Conservation (phyloP, 2,797 vertebrate genomes). For the Chromis chromis region DNA sequence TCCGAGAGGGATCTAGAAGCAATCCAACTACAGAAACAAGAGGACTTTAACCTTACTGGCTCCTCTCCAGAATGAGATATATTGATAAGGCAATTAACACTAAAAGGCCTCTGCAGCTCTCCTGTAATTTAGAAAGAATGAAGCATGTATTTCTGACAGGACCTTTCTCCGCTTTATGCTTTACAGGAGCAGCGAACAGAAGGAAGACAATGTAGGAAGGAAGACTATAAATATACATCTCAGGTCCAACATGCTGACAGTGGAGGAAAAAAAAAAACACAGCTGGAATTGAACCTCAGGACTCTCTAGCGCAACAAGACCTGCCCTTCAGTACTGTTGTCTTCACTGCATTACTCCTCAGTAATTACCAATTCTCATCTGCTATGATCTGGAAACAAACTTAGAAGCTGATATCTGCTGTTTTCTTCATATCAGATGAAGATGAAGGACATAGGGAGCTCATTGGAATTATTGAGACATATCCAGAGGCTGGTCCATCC, state of each 20-base stretch:
- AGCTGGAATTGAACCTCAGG: conserved; percentile 78
- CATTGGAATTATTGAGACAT: conserved; percentile 76
- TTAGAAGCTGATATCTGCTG: conserved; percentile 49
- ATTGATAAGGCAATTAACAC: conserved; percentile 80
- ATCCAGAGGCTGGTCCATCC: conserved; percentile 74
- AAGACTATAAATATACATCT: conserved; percentile 80
- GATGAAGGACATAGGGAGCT: conserved; percentile 65
- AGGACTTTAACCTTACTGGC: conserved; percentile 71
- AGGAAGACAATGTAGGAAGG: conserved; percentile 53
- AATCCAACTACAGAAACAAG: conserved; percentile 68
- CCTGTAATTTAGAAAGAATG: conserved; percentile 73
- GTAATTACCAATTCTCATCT: conserved; percentile 54
- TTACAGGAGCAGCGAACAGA: conserved; percentile 49
- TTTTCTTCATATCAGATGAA: conserved; percentile 59
- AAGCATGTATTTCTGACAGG: conserved; percentile 68
- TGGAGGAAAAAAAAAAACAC: conserved; percentile 54
- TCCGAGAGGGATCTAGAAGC: conserved; percentile 45
- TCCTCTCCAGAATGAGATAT: conserved; percentile 74
- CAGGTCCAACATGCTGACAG: conserved; percentile 76
- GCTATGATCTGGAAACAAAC: conserved; percentile 30
- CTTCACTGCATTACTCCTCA: conserved; percentile 1
- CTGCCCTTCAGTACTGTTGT: conserved; percentile 42
- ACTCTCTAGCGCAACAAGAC: conserved; percentile 64
- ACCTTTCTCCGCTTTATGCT: conserved; percentile 53
- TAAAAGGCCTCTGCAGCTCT: conserved; percentile 66